Percentiles rank a stretch among this genome's conserved stretches.
Conservation (phyloP, 2,113 vertebrate species). For the Macrotis lagotis region DNA sequence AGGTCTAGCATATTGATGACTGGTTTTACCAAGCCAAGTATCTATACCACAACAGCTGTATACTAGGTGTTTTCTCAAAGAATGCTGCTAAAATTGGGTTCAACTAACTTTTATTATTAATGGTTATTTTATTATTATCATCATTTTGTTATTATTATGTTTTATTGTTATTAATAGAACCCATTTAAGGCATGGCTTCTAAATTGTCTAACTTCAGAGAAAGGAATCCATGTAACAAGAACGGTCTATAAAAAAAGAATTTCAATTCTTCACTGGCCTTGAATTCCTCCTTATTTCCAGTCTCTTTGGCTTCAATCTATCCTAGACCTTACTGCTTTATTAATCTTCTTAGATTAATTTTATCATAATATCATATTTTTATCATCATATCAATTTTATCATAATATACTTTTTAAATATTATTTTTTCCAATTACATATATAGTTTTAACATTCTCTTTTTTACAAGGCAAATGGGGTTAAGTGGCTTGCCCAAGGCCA, state of each 20-base stretch:
- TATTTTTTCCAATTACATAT: not conserved
- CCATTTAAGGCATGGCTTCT: not conserved
- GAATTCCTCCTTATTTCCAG: not conserved
- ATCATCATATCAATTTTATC: not conserved
- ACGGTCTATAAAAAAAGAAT: not conserved
- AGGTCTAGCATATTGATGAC: not conserved
- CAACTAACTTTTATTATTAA: not conserved
- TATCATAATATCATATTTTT: not conserved
- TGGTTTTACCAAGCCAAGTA: not conserved
- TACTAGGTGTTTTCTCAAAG: not conserved
- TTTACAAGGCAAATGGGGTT: no score
- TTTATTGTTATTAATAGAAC: not conserved
- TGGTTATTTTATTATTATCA: not conserved
- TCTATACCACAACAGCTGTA: slow-evolving; percentile 1
- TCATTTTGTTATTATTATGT: not conserved
- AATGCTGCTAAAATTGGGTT: not conserved
- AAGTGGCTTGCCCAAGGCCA: no score
- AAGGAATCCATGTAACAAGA: not conserved
- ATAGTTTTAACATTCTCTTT: no score
- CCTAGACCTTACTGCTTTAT: not conserved
- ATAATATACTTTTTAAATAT: not conserved
- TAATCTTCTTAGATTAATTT: not conserved
- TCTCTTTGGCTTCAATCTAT: not conserved
- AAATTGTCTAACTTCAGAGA: slow-evolving; percentile 24
- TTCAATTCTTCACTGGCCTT: not conserved